These are phyloP conservation scores for Chionomys nivalis DNA, from an alignment of 2,113 vertebrate species.

Conservation along the genomic window DNA sequence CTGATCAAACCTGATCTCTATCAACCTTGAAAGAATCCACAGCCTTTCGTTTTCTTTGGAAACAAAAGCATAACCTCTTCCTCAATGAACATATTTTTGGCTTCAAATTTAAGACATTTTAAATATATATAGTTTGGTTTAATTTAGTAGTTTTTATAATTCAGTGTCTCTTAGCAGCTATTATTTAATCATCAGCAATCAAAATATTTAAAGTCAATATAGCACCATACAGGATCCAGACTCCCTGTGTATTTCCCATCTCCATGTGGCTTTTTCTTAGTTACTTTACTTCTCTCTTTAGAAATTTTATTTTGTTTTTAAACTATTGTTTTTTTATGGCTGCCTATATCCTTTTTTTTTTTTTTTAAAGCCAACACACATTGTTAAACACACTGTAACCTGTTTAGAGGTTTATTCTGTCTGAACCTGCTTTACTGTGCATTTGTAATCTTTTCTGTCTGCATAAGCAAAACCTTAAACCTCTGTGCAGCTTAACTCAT, in stretches of 20 bases:
- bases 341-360: neutral
- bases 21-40: no score
- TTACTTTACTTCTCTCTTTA: no score
- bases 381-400: no score
- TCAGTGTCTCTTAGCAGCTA: neutral
- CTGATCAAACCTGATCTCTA: no score
- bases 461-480: no score
- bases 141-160: neutral
- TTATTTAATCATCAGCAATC: neutral
- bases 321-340: neutral
- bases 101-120: neutral
- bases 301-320: no score
- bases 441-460: no score
- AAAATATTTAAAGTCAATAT: neutral
- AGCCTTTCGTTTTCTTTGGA: no score
- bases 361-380: no score
- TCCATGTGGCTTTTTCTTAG: neutral
- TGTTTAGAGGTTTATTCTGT: no score
- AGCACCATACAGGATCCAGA: neutral
- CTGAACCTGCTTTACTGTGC: no score
- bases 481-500: no score
- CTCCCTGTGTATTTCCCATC: neutral
- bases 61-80: neutral
- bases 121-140: neutral
- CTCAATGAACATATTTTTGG: neutral